Percentiles rank a stretch among this genome's conserved stretches.
Conservation (phyloP, 2,113 vertebrate species). For the Chroicocephalus ridibundus region DNA sequence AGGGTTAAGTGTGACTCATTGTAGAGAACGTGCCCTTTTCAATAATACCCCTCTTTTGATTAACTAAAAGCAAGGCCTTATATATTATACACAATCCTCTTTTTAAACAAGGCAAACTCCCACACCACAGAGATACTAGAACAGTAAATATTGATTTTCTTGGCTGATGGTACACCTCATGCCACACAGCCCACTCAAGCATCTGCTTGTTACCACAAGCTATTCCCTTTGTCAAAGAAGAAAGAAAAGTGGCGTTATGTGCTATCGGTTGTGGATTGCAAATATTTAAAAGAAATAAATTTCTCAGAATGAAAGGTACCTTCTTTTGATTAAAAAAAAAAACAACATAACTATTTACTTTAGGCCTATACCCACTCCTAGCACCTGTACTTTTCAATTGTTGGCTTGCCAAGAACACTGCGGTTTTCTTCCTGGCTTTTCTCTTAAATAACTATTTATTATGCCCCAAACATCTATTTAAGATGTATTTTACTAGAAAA, state of each 20-base stretch:
- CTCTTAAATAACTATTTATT: constrained; percentile 44
- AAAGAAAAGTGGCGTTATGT: constrained; percentile 73
- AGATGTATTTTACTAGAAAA: constrained; percentile 25
- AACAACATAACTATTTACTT: constrained; percentile 68
- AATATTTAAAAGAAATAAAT: constrained; percentile 89
- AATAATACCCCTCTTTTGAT: constrained; percentile 24
- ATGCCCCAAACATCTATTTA: constrained; percentile 57
- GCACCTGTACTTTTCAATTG: constrained; percentile 81
- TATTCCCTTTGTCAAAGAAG: constrained; percentile 68
- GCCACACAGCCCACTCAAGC: constrained; percentile 67
- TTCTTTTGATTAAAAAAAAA: constrained; percentile 71
- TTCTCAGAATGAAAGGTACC: constrained; percentile 76
- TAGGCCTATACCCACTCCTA: constrained; percentile 61
- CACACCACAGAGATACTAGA: constrained; percentile 75
- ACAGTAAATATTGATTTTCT: constrained; percentile 85
- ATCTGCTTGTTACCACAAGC: constrained; percentile 69
- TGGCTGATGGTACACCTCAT: constrained; percentile 67
- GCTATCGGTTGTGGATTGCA: constrained; percentile 76
- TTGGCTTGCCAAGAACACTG: constrained; percentile 73
- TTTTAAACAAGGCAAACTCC: constrained; percentile 71
- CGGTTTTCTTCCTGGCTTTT: constrained; percentile 61
- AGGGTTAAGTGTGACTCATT: background rate
- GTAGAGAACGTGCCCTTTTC: constrained; percentile 6
- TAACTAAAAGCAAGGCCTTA: constrained; percentile 36
- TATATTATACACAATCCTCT: constrained; percentile 47